phyloP scores from a whole-genome alignment of 2,888 invertebrate genomes.

The Acrobeloides nanus region DNA sequence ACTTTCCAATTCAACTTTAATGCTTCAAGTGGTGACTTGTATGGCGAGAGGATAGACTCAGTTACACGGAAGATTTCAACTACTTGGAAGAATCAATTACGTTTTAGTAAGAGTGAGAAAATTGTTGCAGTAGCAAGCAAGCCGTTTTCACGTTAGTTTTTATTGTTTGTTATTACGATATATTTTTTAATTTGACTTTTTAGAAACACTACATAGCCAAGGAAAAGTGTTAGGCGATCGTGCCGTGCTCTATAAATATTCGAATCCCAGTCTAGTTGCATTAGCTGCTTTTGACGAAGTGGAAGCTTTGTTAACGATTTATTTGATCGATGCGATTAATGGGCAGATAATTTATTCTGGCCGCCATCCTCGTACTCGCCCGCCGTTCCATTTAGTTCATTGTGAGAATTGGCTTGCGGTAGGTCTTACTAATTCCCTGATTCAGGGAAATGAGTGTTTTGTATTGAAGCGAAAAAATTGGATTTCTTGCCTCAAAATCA shows the following conservation, averaged over 20 bases:
- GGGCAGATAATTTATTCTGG: slow-evolving; percentile 78
- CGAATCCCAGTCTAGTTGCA: slow-evolving; percentile 90
- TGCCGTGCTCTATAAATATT: slow-evolving; percentile 93
- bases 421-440: slow-evolving; percentile 42
- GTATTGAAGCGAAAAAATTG: no score
- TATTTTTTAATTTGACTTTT: slow-evolving; percentile 6
- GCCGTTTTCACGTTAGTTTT: slow-evolving; percentile 28
- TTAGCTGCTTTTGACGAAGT: slow-evolving; percentile 56
- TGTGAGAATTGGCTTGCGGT: slow-evolving; percentile 89
- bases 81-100: slow-evolving; percentile 35
- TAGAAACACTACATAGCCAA: slow-evolving; percentile 69
- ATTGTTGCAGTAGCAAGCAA: slow-evolving; percentile 40
- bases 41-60: slow-evolving; percentile 12
- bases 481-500: no score
- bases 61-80: slow-evolving; percentile 14
- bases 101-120: slow-evolving; percentile 30
- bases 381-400: slow-evolving; percentile 79
- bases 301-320: slow-evolving; percentile 11
- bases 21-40: slow-evolving; percentile 13
- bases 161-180: neutral
- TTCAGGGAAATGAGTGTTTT: no score
- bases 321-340: slow-evolving; percentile 73
- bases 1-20: slow-evolving; percentile 30
- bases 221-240: slow-evolving; percentile 89
- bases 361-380: slow-evolving; percentile 74